phyloP scores from a whole-genome alignment of 2,888 invertebrate species.

The Erebia aethiops region DNA sequence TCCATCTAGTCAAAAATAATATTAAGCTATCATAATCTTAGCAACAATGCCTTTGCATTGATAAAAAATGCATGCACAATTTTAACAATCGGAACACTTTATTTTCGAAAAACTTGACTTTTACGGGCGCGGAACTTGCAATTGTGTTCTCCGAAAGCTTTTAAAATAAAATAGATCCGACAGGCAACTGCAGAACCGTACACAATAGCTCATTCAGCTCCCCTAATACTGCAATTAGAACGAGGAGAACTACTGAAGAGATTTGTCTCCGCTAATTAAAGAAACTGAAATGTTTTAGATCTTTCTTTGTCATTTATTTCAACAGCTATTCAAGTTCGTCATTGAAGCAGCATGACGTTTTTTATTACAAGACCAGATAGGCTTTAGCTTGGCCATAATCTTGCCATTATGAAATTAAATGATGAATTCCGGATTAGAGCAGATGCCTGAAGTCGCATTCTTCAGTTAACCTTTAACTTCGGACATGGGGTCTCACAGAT shows the following conservation, averaged over 20 bases:
- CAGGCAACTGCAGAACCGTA: conserved; percentile 30
- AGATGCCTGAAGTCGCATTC: no score
- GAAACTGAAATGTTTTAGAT: conserved; percentile 56
- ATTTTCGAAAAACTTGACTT: conserved; percentile 26
- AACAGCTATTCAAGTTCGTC: conserved; percentile 13
- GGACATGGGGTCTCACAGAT: no score
- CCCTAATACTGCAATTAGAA: conserved; percentile 75
- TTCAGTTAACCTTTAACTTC: no score
- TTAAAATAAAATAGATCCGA: conserved; percentile 68
- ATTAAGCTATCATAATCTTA: no score
- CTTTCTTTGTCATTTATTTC: conserved; percentile 27
- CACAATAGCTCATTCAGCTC: conserved; percentile 71
- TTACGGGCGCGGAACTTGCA: conserved; percentile 43
- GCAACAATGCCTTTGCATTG: no score
- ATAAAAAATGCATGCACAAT: background rate
- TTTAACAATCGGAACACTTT: conserved; percentile 9
- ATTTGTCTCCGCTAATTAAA: conserved; percentile 76
- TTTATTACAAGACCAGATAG: no score
- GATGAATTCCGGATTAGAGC: no score
- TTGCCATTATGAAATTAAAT: no score
- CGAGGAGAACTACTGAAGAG: conserved; percentile 68
- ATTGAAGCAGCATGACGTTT: background rate
- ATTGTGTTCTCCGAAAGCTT: conserved; percentile 57
- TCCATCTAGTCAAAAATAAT: no score
- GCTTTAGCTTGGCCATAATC: no score